Evolutionary conservation across 2,888 invertebrate species (phyloP).

Genomic region (Punctoribates punctum): DNA sequence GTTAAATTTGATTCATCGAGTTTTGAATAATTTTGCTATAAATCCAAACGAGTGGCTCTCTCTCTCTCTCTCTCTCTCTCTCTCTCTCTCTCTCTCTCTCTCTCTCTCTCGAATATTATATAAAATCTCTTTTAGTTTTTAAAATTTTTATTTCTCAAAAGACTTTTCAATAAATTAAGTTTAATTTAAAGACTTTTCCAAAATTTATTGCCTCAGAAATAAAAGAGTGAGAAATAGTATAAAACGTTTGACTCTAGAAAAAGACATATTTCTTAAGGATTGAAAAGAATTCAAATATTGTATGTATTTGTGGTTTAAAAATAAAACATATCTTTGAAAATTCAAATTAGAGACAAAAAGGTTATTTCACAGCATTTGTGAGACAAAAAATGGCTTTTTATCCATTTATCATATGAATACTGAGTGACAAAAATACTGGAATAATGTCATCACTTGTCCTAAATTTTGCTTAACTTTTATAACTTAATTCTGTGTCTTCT

Average conservation of each 20-base stretch:
- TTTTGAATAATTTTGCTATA: conserved; percentile 23
- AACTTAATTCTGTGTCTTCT: not conserved
- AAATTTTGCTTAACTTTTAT: not conserved
- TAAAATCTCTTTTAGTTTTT: not conserved
- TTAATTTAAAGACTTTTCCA: not conserved
- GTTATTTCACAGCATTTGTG: no score
- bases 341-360: no score
- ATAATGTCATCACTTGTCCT: conserved; percentile 23
- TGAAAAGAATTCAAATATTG: no score
- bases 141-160: not conserved
- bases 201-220: no score
- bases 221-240: no score
- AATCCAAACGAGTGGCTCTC: no score
- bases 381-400: not conserved
- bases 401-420: not conserved
- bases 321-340: no score
- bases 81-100: not conserved
- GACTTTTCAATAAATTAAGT: conserved; percentile 1
- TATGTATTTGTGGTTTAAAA: no score
- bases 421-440: not conserved
- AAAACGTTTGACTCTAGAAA: no score
- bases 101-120: not conserved
- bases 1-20: conserved; percentile 1
- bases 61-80: no score
- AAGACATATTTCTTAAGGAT: no score